Percentiles rank a stretch among this genome's conserved stretches.
Evolutionary conservation across 2,113 vertebrate species (phyloP).

Genomic region (Alethe castanea): DNA sequence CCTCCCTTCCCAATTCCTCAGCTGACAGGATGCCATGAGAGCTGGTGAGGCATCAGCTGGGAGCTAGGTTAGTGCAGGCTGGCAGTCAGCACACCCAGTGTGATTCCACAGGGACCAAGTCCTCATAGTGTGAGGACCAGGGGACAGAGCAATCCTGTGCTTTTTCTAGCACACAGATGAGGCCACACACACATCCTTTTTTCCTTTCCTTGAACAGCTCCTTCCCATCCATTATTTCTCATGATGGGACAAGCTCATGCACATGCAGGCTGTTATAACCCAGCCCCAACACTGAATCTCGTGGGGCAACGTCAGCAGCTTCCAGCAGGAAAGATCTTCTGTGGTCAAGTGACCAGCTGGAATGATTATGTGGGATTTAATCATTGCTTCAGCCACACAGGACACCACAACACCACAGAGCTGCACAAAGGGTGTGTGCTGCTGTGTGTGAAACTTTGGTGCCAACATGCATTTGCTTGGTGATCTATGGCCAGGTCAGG

Average conservation of each 20-base stretch:
- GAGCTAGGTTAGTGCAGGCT: background rate
- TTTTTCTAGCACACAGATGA: background rate
- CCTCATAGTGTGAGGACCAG: background rate
- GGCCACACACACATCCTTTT: background rate
- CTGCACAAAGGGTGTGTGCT: background rate
- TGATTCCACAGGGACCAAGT: background rate
- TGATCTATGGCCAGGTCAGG: background rate
- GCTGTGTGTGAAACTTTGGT: background rate
- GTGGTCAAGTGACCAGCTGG: background rate
- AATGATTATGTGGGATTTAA: rapidly evolving
- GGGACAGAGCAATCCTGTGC: background rate
- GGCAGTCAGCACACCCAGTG: background rate
- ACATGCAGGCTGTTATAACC: background rate
- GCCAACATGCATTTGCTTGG: background rate
- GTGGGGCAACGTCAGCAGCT: background rate
- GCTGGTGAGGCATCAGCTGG: background rate
- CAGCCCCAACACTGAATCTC: background rate
- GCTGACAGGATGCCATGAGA: background rate
- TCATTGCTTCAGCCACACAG: background rate
- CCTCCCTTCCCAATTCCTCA: background rate
- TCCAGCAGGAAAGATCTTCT: background rate
- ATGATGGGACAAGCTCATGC: background rate
- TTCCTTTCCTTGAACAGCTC: background rate
- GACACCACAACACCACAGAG: background rate
- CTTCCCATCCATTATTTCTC: background rate